Conservation (phyloP, 2,113 vertebrate species). For the Triplophysa tibetana region DNA sequence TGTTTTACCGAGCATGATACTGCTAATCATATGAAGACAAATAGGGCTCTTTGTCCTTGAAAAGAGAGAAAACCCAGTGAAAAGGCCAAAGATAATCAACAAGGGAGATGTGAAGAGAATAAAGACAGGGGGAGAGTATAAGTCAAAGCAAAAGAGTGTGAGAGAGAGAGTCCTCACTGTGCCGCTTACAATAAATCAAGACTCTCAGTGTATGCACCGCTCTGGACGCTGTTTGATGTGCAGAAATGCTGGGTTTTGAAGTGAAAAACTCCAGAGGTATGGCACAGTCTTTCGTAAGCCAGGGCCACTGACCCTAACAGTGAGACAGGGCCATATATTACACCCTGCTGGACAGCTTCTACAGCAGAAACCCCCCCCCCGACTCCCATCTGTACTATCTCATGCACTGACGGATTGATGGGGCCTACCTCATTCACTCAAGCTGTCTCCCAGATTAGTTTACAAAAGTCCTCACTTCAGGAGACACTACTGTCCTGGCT, state of each 20-base stretch:
- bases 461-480: conserved; percentile 61
- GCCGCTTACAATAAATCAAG: conserved; percentile 92
- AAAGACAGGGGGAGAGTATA: conserved; percentile 28
- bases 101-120: conserved; percentile 35
- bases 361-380: conserved; percentile 76
- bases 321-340: conserved; percentile 86
- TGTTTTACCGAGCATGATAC: not conserved
- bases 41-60: conserved; percentile 13
- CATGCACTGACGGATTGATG: conserved; percentile 81
- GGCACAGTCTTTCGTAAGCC: conserved; percentile 86
- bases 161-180: conserved; percentile 70
- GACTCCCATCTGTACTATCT: conserved; percentile 78
- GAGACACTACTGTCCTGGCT: conserved; percentile 50
- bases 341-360: conserved; percentile 77
- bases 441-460: conserved; percentile 67
- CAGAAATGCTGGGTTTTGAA: conserved; percentile 91
- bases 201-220: conserved; percentile 80
- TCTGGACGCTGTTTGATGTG: conserved; percentile 93
- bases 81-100: conserved; percentile 35
- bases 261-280: conserved; percentile 97
- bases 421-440: conserved; percentile 72
- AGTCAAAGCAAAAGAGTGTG: conserved; percentile 34
- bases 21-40: conserved; percentile 25
- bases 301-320: conserved; percentile 92
- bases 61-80: conserved; percentile 4